Evolutionary conservation across 2,888 invertebrate genomes (phyloP), one percentile per base, ranked within the genome.

Genomic region (Ephialtes manifestator): DNA sequence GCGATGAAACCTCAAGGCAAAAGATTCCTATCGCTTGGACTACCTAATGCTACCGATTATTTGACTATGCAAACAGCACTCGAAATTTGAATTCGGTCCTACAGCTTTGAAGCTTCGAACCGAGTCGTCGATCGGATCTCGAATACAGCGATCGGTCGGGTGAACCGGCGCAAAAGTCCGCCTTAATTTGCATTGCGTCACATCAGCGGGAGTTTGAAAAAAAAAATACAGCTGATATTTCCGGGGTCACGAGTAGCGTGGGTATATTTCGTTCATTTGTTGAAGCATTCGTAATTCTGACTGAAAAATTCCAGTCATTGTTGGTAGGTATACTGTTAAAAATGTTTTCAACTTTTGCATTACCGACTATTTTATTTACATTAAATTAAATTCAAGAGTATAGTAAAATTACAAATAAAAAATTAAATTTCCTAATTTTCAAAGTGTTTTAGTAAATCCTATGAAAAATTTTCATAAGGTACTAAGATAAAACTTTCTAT

Each of bases 11-110:
- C n/a, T 10, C 28, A 10, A 35, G 5, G 13, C 15, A 11, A 55
- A 31, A 79, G 82, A 85, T 85, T 24, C 4, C 28, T 71, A 85
- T 82, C 85, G 58, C n/a, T 2, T 8, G 28, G 63, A 85, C 81
- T 85, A 82, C 84, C 81, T 77, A 78, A 85, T 75, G 82, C 82
- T 79, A 85, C 85, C 71, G 85, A 85, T 48, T 46, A 82, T 82
- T 85, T 48, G 85, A 79, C 75, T 82, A 58, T 48, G 75, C 65
- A 71, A 82, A 53, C 74, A 55, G 65, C 35, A 58, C 71, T 48
- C 82, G 18, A 79, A 79, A 82, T 85, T 82, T 67, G 65, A 85
- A 79, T 82, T 82, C 79, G 55, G 65, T 28, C 71, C 70, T 46
- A 20, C 65, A 65, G 43, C 46, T 71, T 55, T 43, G 53, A 67